Conservation (phyloP, 2,888 invertebrate species). For the Cactoblastis cactorum region DNA sequence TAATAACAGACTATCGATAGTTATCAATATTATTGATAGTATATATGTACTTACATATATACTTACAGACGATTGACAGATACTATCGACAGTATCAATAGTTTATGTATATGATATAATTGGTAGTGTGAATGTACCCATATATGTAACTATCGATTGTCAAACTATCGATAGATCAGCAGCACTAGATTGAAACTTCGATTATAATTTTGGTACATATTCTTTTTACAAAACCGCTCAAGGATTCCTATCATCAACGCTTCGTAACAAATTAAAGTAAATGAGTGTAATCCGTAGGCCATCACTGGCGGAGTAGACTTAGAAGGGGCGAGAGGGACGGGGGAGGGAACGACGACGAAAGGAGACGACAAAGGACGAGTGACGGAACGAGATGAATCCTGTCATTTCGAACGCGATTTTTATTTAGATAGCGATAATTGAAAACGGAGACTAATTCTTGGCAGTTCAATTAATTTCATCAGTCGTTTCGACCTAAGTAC, state of each 20-base stretch:
- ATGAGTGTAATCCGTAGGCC: constrained; percentile 38
- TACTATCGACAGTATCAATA: no score
- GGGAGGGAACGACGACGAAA: no score
- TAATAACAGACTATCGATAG: no score
- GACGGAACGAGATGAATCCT: constrained; percentile 42
- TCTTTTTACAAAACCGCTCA: neutral
- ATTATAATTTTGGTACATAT: no score
- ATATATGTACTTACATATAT: no score
- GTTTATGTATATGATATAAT: no score
- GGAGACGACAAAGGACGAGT: constrained; percentile 25
- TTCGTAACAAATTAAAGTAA: constrained; percentile 17
- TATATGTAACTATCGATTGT: no score
- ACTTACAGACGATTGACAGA: no score
- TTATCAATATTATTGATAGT: no score
- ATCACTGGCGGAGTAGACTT: neutral
- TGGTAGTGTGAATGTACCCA: no score
- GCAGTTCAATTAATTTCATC: neutral
- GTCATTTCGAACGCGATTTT: constrained; percentile 34
- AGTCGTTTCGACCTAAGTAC: neutral
- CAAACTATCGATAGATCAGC: no score
- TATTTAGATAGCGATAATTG: constrained; percentile 34
- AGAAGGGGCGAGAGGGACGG: neutral
- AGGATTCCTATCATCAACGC: neutral
- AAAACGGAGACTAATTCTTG: constrained; percentile 18
- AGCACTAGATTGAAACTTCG: no score